phyloP scores from a whole-genome alignment of 53 echinoderm and acorn worm species.

The Zoroaster sp. region DNA sequence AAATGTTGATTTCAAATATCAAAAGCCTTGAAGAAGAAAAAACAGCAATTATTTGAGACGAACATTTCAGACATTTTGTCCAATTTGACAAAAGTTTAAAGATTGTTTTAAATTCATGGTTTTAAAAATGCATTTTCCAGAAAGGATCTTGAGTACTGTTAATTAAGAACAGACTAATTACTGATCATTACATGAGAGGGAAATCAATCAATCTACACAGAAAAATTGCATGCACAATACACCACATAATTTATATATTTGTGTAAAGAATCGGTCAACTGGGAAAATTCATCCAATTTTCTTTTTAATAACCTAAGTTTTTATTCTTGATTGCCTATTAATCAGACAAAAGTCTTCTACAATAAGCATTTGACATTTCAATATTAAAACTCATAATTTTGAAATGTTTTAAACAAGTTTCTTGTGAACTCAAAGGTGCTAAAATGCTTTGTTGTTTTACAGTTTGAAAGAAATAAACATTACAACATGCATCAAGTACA shows the following conservation, averaged over 20 bases:
- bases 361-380: not conserved
- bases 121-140: not conserved
- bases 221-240: constrained; percentile 42
- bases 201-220: constrained; percentile 10
- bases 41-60: not conserved
- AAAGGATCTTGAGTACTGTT: constrained; percentile 41
- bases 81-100: constrained; percentile 6
- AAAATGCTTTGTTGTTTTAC: not conserved
- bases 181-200: constrained; percentile 17
- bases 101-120: not conserved
- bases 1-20: constrained; percentile 32
- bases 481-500: too few relatives aligned
- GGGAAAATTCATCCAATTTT: not conserved
- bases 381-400: not conserved
- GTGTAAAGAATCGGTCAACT: not conserved
- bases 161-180: constrained; percentile 6
- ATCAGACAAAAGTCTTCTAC: not conserved
- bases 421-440: not conserved
- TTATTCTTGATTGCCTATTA: not conserved
- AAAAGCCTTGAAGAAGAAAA: not conserved
- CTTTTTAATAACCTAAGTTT: not conserved
- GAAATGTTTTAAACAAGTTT: not conserved
- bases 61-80: constrained; percentile 19
- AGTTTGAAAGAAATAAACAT: not conserved
- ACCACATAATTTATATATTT: constrained; percentile 55